These are phyloP conservation scores for Periplaneta americana DNA, from an alignment of 1,140 invertebrate genomes.

Conservation along the genomic window DNA sequence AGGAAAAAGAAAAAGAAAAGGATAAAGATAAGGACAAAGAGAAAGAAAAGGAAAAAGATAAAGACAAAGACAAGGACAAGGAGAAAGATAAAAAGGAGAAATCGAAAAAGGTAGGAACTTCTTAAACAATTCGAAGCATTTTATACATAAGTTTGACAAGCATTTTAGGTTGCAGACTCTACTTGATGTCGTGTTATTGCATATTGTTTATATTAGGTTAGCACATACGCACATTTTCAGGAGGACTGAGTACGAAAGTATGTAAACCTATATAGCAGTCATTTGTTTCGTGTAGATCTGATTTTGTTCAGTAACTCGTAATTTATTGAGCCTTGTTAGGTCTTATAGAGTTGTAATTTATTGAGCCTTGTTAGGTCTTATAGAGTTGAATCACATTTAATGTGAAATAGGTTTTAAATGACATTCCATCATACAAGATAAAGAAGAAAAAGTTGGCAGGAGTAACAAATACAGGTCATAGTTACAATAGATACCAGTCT, in stretches of 20 bases:
- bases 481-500: too few relatives aligned
- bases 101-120: slow-evolving; percentile 8
- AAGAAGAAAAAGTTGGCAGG: too few relatives aligned
- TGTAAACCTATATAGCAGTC: background rate
- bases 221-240: background rate
- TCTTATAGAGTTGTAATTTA: too few relatives aligned
- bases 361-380: too few relatives aligned
- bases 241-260: background rate
- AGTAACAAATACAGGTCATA: too few relatives aligned
- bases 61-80: slow-evolving; percentile 4
- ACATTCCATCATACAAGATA: too few relatives aligned
- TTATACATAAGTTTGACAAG: background rate
- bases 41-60: background rate
- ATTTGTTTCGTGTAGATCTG: too few relatives aligned
- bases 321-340: too few relatives aligned
- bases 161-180: background rate
- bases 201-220: background rate
- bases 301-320: too few relatives aligned
- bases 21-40: background rate
- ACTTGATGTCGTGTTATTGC: background rate
- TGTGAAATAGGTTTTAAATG: too few relatives aligned
- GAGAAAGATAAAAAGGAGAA: slow-evolving; percentile 18
- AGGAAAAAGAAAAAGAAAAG: slow-evolving; percentile 19
- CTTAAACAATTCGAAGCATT: background rate
- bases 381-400: too few relatives aligned